Evolutionary conservation across 1,140 invertebrate species (phyloP).

Genomic region (Grapholita molesta): DNA sequence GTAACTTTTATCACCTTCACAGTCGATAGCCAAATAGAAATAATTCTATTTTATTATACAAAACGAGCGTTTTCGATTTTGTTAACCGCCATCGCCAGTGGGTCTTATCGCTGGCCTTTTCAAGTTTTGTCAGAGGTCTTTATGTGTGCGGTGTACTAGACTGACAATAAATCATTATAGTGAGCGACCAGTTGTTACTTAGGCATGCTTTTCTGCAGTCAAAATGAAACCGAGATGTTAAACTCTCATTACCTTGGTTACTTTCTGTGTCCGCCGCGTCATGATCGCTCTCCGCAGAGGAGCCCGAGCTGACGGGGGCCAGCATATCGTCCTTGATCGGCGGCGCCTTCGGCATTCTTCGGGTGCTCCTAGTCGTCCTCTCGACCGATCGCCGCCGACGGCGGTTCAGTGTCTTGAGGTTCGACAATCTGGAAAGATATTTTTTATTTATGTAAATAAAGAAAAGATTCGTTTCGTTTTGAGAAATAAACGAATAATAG

Average conservation of each 20-base stretch:
- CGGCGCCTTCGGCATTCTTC: slow-evolving; percentile 43
- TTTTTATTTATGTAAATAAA: not conserved
- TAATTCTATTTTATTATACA: too few species aligned
- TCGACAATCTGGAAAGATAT: slow-evolving; percentile 51
- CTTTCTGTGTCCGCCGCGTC: slow-evolving; percentile 31
- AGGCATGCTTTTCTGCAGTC: not conserved
- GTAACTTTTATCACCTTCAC: too few species aligned
- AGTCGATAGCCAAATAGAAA: too few species aligned
- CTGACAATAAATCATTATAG: too few species aligned
- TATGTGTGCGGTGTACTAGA: too few species aligned
- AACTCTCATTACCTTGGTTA: slow-evolving; percentile 30
- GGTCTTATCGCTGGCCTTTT: too few species aligned
- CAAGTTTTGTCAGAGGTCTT: too few species aligned
- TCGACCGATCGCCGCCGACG: slow-evolving; percentile 37
- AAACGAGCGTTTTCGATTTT: too few species aligned
- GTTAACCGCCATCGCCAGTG: too few species aligned
- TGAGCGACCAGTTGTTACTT: too few species aligned
- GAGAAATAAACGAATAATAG: too few species aligned
- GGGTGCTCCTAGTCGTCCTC: slow-evolving; percentile 20
- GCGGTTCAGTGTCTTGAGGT: slow-evolving; percentile 46
- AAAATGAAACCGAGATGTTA: not conserved
- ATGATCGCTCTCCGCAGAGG: slow-evolving; percentile 38
- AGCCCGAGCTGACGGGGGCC: slow-evolving; percentile 53
- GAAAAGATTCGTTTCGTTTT: too few species aligned
- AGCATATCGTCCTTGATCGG: slow-evolving; percentile 49